A percentile compares a stretch with the other conserved stretches of the same genome.
phyloP scores from a whole-genome alignment of 2,113 vertebrate genomes.

The Poicephalus gulielmi region DNA sequence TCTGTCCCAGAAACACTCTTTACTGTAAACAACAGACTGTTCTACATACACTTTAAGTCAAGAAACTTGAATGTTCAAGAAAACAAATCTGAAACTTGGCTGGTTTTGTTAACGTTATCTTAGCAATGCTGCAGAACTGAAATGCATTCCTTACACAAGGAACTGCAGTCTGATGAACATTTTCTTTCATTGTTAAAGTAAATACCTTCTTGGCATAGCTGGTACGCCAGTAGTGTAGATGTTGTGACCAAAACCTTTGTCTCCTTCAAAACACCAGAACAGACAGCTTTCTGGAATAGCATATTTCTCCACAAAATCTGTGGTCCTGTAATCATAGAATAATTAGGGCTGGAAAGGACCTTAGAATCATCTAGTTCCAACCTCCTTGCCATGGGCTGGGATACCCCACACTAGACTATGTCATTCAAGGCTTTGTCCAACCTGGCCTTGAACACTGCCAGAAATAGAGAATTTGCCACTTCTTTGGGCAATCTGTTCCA shows the following conservation, averaged over 20 bases:
- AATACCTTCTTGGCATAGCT: neutral
- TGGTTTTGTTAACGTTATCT: neutral
- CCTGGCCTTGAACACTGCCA: neutral
- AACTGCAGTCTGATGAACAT: neutral
- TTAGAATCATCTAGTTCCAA: neutral
- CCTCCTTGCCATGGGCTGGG: neutral
- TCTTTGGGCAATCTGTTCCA: neutral
- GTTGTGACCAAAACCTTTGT: neutral
- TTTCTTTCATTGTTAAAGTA: conserved; percentile 43
- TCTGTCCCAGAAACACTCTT: neutral
- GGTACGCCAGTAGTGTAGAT: no score
- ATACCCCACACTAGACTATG: neutral
- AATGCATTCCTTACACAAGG: neutral
- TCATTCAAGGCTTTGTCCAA: neutral
- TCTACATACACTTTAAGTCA: neutral
- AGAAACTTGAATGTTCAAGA: neutral
- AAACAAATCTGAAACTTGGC: neutral
- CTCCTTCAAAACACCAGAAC: neutral
- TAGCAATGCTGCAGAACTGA: neutral
- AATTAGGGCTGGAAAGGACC: neutral
- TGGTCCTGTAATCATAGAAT: neutral
- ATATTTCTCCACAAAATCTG: neutral
- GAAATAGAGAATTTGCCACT: neutral
- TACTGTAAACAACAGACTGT: neutral
- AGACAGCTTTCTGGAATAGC: neutral